A percentile compares a stretch with the other conserved stretches of the same genome.
Conservation (phyloP, 2,888 invertebrate genomes). For the Cheilosia vernalis region DNA sequence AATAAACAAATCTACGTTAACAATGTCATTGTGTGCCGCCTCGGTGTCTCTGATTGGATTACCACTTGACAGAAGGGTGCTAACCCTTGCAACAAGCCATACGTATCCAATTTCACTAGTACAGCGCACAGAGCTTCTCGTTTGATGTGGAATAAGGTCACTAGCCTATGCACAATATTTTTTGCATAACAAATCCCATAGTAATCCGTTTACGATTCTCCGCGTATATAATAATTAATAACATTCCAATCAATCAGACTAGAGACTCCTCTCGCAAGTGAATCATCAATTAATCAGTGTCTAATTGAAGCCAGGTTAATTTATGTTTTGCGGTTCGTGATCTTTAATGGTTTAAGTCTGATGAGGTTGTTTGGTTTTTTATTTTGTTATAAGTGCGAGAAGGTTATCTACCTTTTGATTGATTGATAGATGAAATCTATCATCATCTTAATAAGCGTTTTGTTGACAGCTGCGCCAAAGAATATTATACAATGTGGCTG, state of each 20-base stretch:
- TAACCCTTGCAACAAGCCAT: slow-evolving; percentile 42
- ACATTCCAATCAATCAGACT: slow-evolving; percentile 15
- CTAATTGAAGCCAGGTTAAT: slow-evolving; percentile 65
- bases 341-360: slow-evolving; percentile 48
- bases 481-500: neutral
- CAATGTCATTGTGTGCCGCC: slow-evolving; percentile 11
- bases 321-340: slow-evolving; percentile 47
- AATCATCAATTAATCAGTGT: slow-evolving; percentile 66
- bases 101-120: slow-evolving; percentile 1
- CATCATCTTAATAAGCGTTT: slow-evolving; percentile 49
- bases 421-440: slow-evolving; percentile 65
- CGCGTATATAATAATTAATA: neutral
- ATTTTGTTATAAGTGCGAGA: slow-evolving; percentile 31
- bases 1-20: neutral
- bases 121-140: neutral
- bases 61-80: slow-evolving; percentile 65
- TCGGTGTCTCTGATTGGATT: slow-evolving; percentile 55
- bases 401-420: slow-evolving; percentile 70
- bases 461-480: slow-evolving; percentile 39
- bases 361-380: slow-evolving; percentile 41
- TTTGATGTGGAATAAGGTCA: slow-evolving; percentile 45
- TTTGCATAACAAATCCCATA: slow-evolving; percentile 10
- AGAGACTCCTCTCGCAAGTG: slow-evolving; percentile 2
- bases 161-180: slow-evolving; percentile 20
- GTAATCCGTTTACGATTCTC: slow-evolving; percentile 33